Conservation (phyloP, 53 echinoderm and acorn worm genomes). For the Glandiceps talaboti region DNA sequence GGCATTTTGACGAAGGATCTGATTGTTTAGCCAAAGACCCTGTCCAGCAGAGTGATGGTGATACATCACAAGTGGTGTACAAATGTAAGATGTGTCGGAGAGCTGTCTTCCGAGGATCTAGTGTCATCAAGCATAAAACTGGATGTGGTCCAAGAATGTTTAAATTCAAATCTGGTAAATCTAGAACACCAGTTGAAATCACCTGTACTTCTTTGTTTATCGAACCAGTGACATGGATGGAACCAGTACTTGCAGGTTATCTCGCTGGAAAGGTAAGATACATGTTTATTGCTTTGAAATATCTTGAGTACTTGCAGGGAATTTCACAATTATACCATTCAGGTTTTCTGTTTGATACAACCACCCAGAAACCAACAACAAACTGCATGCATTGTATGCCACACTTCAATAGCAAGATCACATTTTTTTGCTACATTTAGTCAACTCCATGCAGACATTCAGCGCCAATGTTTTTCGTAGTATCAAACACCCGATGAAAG, state of each 20-base stretch:
- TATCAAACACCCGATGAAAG: too few species aligned
- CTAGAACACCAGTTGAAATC: constrained; percentile 3
- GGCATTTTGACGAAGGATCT: too few species aligned
- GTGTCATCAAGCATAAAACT: constrained; percentile 41
- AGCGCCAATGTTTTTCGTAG: too few species aligned
- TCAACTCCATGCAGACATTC: too few species aligned
- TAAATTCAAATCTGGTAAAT: neutral
- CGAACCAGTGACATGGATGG: constrained; percentile 92
- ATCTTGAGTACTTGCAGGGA: too few species aligned
- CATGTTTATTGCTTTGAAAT: too few species aligned
- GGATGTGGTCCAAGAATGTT: constrained; percentile 49
- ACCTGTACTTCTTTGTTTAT: constrained; percentile 75
- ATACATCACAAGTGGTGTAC: constrained; percentile 22
- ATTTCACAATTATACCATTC: too few species aligned
- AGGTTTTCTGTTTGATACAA: too few species aligned
- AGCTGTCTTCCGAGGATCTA: constrained; percentile 6
- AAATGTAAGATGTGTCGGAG: constrained; percentile 86
- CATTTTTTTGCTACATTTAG: too few species aligned
- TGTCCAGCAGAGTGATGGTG: constrained; percentile 12
- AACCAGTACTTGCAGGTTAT: constrained; percentile 42
- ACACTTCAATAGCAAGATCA: too few species aligned
- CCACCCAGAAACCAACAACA: too few species aligned
- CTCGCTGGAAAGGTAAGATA: constrained; percentile 75
- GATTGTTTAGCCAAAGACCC: constrained; percentile 61
- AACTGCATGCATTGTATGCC: too few species aligned